A percentile compares a stretch with the other conserved stretches of the same genome.
These are phyloP conservation scores for Cetoscarus ocellatus DNA, from an alignment of 2,797 vertebrate genomes.

Conservation along the genomic window DNA sequence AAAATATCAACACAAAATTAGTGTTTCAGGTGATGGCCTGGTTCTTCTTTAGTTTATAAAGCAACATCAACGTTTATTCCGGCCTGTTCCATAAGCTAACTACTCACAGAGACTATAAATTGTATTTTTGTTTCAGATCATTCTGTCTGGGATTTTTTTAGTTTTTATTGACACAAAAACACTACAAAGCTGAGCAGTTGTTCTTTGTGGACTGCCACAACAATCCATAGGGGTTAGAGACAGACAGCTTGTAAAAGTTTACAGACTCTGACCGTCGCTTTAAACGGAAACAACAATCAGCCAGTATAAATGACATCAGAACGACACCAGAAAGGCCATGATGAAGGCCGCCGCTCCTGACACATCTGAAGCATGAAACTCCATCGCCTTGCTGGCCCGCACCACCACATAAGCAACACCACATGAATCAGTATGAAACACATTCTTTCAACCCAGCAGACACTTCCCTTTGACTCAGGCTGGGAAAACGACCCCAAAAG, in stretches of 20 bases:
- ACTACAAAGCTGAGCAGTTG: background rate
- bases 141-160: background rate
- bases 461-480: constrained; percentile 37
- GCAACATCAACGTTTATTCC: no score
- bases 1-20: no score
- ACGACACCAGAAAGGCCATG: constrained; percentile 39
- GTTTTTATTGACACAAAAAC: constrained; percentile 1
- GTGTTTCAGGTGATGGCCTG: no score
- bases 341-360: constrained; percentile 36
- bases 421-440: constrained; percentile 48
- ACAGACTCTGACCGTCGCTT: constrained; percentile 46
- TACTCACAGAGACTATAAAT: background rate
- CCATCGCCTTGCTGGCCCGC: constrained; percentile 36
- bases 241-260: constrained; percentile 57
- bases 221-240: constrained; percentile 30
- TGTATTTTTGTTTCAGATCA: background rate
- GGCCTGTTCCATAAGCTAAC: background rate
- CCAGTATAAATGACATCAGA: constrained; percentile 55
- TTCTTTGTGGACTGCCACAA: constrained; percentile 26
- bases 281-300: constrained; percentile 58
- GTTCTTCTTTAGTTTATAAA: no score
- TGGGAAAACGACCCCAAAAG: constrained; percentile 47
- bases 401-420: constrained; percentile 53
- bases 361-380: constrained; percentile 49
- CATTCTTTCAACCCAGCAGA: constrained; percentile 23